A percentile compares a stretch with the other conserved stretches of the same genome.
phyloP scores from a whole-genome alignment of 1,140 invertebrate genomes.

The Drosophila yakuba region DNA sequence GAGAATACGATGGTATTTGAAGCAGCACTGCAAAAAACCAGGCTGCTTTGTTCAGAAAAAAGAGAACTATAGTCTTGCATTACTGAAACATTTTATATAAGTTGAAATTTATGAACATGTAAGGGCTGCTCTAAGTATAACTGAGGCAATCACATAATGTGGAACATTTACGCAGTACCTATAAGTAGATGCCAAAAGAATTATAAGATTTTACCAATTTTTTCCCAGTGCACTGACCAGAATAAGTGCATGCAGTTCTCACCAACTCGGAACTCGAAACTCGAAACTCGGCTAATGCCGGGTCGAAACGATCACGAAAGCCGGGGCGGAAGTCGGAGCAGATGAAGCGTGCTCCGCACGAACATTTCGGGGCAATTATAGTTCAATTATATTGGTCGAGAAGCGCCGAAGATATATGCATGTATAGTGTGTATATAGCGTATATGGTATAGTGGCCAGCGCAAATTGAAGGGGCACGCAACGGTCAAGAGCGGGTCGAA shows the following conservation, averaged over 20 bases:
- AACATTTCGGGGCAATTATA: constrained; percentile 70
- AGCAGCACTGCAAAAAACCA: constrained; percentile 15
- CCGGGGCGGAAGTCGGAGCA: constrained; percentile 42
- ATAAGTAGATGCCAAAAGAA: too few relatives aligned
- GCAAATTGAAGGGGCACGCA: constrained; percentile 7
- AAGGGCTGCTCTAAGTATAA: too few relatives aligned
- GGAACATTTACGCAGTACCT: too few relatives aligned
- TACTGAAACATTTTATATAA: neutral
- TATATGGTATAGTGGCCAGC: constrained; percentile 16
- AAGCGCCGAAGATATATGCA: constrained; percentile 8
- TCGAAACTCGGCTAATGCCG: constrained; percentile 46
- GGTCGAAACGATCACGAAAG: constrained; percentile 49
- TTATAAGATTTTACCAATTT: neutral
- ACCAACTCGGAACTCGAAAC: constrained; percentile 36
- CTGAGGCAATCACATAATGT: too few relatives aligned
- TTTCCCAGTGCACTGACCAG: constrained; percentile 6
- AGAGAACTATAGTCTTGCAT: neutral
- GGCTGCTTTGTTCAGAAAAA: too few relatives aligned
- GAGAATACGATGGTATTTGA: constrained; percentile 20
- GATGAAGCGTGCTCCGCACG: constrained; percentile 64
- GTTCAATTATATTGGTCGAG: constrained; percentile 71
- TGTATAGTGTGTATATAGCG: neutral
- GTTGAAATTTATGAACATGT: too few relatives aligned
- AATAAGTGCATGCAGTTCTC: constrained; percentile 55
- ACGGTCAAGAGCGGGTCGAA: constrained; percentile 36